Base-by-base conservation (phyloP, 2,797 vertebrate genomes). In the Sebastes wilsoni region DNA sequence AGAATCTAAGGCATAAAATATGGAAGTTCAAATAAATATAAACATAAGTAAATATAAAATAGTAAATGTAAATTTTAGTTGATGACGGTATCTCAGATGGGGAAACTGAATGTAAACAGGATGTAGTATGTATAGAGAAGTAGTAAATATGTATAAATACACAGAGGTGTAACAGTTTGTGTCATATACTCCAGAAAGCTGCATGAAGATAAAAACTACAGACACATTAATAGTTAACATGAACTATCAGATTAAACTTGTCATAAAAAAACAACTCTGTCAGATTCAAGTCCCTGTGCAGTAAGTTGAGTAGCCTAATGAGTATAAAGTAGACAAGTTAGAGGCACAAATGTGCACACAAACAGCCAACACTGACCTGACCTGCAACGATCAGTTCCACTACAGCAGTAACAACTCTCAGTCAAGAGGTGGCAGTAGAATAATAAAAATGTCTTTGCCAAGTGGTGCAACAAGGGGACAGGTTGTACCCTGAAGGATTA, bases 391-490 rank as follows among this genome's bases (percentile, higher is more conserved):
- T 12, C 18, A 8, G 42, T 14, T 56, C 16, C 14, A 69, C 27
- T 8, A 38, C 7, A 3, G 46, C 64, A 81, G 28, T 87, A 67
- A 14, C 66, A 30, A 1, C 23, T 59, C 11, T 74, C 58, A 10
- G 36, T 73, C 90, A 82, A 0, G 22, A 7, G 85, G 72, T 75
- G 88, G 87, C 80, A 81, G 86, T 66, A 74, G 12, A 64, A 67
- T 52, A 11, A 70, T 58, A 62, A 14, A 85, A 72, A 71, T 71
- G 16, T 30, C 30, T 42, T 7, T 20, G 12, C 6, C 1, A 55
- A 36, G 49, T 13, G 12, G 8, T 3, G 2, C 22, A 27, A 8
- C 6, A 6, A 16, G 10, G 4, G 34, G 23, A 4, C 46, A 3
- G 3, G 7, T 49, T 20, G 0, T 18, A 27, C 23, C 14, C 10